A percentile compares a stretch with the other conserved stretches of the same genome.
Conservation (phyloP, 1,140 invertebrate species). For the Bursaphelenchus mucronatus region DNA sequence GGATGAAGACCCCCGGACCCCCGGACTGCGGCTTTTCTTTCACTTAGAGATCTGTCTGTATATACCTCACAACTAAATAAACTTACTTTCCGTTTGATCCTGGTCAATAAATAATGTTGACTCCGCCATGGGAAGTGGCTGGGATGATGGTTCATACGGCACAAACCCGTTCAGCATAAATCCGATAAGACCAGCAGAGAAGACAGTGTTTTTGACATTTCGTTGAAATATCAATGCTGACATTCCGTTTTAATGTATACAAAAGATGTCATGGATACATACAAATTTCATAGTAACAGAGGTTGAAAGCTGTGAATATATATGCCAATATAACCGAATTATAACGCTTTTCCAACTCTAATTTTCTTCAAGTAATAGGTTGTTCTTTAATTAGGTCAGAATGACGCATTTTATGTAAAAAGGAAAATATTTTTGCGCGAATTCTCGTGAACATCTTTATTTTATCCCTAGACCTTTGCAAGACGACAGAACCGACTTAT, state of each 20-base stretch:
- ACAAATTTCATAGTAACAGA: too few species aligned
- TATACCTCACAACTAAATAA: slow-evolving; percentile 5
- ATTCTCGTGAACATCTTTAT: neutral
- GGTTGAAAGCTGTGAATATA: too few species aligned
- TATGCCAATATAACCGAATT: too few species aligned
- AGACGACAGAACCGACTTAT: neutral
- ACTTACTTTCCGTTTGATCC: neutral
- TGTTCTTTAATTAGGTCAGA: neutral
- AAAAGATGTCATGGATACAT: too few species aligned
- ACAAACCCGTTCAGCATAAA: too few species aligned
- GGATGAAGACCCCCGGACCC: slow-evolving; percentile 18
- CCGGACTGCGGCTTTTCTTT: slow-evolving; percentile 1
- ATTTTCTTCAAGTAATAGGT: neutral
- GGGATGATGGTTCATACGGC: neutral
- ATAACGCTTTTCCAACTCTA: too few species aligned
- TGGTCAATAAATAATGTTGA: neutral
- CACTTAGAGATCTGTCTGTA: too few species aligned
- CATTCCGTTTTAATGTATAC: too few species aligned
- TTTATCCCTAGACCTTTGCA: too few species aligned
- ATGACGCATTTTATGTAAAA: neutral
- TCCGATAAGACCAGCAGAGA: too few species aligned
- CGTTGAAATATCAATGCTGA: too few species aligned
- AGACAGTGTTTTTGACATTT: too few species aligned
- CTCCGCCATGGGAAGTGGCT: neutral
- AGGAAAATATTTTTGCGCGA: slow-evolving; percentile 1